Evolutionary conservation across 2,113 vertebrate genomes (phyloP).

Genomic region (Misgurnus anguillicaudatus): DNA sequence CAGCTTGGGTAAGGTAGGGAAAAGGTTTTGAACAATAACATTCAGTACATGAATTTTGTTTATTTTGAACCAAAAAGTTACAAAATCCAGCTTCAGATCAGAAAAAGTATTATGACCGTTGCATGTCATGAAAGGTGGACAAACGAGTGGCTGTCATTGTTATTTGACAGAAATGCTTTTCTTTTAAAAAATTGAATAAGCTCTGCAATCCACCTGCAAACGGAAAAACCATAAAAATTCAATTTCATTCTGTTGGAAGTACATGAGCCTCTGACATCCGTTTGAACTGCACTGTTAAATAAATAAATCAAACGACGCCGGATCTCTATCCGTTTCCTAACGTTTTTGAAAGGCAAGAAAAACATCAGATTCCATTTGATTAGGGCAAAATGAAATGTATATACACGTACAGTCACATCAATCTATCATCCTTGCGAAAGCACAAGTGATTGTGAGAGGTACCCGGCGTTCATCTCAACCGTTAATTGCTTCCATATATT

Average conservation of each 20-base stretch:
- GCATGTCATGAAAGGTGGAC: too few species aligned
- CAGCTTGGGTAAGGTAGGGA: too few species aligned
- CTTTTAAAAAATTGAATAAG: not conserved
- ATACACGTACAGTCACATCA: conserved; percentile 57
- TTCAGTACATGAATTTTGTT: too few species aligned
- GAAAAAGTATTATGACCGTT: too few species aligned
- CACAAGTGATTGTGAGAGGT: conserved; percentile 62
- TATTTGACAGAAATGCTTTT: conserved; percentile 11
- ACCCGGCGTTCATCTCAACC: conserved; percentile 56
- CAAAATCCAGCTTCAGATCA: too few species aligned
- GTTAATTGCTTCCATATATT: conserved; percentile 76
- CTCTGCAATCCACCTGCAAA: conserved; percentile 2
- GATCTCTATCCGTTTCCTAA: conserved; percentile 30
- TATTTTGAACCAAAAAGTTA: too few species aligned
- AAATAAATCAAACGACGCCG: conserved; percentile 10
- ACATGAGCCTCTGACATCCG: not conserved
- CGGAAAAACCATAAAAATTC: not conserved
- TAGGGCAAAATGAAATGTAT: conserved; percentile 51
- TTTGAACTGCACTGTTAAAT: not conserved
- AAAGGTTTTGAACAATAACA: too few species aligned
- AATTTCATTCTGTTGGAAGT: conserved; percentile 11
- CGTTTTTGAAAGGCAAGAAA: conserved; percentile 10
- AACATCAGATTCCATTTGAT: conserved; percentile 48
- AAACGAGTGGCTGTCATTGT: not conserved
- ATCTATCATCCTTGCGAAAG: conserved; percentile 52